phyloP scores from a whole-genome alignment of 2,888 invertebrate species.

The Theodoxus fluviatilis region DNA sequence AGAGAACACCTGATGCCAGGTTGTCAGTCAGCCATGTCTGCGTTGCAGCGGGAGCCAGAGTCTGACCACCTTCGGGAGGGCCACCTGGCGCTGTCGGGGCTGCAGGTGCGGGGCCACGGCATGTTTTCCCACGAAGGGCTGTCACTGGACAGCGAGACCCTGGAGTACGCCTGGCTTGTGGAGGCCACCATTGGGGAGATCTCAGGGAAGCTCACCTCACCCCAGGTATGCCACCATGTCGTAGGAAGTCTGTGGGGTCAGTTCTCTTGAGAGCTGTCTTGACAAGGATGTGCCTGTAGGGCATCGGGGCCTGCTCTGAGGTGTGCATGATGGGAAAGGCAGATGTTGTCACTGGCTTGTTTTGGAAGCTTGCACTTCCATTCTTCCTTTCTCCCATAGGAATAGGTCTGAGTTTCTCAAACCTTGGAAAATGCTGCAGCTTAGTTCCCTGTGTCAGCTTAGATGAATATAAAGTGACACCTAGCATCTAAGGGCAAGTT shows the following conservation, averaged over 20 bases:
- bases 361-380: too few species aligned
- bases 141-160: slow-evolving; percentile 87
- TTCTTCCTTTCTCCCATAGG: too few species aligned
- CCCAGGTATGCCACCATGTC: slow-evolving; percentile 75
- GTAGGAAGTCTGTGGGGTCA: too few species aligned
- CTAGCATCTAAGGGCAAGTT: too few species aligned
- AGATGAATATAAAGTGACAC: too few species aligned
- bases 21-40: too few species aligned
- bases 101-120: slow-evolving; percentile 78
- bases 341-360: not conserved
- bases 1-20: too few species aligned
- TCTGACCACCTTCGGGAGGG: slow-evolving; percentile 61
- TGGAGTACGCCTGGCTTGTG: slow-evolving; percentile 97
- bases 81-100: slow-evolving; percentile 73
- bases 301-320: not conserved
- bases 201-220: slow-evolving; percentile 86
- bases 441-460: too few species aligned
- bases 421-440: too few species aligned
- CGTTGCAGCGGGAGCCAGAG: slow-evolving; percentile 48
- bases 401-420: too few species aligned
- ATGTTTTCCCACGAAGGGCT: slow-evolving; percentile 89
- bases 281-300: too few species aligned
- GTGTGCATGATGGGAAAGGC: not conserved
- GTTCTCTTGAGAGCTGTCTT: too few species aligned
- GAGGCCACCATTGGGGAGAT: slow-evolving; percentile 93